Percentiles rank a stretch among this genome's conserved stretches.
Conservation (phyloP, 1,140 invertebrate genomes). For the Drosophila punjabiensis region DNA sequence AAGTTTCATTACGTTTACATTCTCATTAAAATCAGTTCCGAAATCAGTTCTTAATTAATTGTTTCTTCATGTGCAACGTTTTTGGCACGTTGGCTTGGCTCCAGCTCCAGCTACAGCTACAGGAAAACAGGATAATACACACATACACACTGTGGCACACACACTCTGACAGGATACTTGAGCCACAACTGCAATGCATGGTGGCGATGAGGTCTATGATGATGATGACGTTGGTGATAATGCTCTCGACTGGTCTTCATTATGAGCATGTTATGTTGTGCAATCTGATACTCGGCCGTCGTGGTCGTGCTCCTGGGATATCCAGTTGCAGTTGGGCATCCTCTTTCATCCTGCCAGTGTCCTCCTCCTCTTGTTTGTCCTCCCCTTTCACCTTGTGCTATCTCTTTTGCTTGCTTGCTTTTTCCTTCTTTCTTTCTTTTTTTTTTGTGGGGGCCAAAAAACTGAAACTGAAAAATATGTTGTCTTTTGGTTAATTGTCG, state of each 20-base stretch:
- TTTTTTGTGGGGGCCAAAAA: slow-evolving; percentile 21
- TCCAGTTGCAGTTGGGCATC: slow-evolving; percentile 69
- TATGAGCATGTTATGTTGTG: slow-evolving; percentile 62
- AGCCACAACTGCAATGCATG: slow-evolving; percentile 51
- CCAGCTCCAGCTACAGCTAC: slow-evolving; percentile 18
- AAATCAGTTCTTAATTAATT: not conserved
- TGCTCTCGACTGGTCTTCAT: slow-evolving; percentile 44
- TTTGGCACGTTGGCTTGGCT: slow-evolving; percentile 64
- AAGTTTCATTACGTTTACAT: too few species aligned
- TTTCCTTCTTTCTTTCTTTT: not conserved
- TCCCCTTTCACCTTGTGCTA: slow-evolving; percentile 2
- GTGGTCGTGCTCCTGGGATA: slow-evolving; percentile 65
- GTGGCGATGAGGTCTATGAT: slow-evolving; percentile 22
- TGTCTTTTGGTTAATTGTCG: slow-evolving; percentile 61
- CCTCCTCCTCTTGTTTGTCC: not conserved
- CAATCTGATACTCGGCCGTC: slow-evolving; percentile 73
- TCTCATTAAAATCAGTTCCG: too few species aligned
- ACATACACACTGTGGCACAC: slow-evolving; percentile 1
- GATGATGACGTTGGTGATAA: slow-evolving; percentile 50
- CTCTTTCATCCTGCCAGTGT: slow-evolving; percentile 26
- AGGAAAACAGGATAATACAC: slow-evolving; percentile 47
- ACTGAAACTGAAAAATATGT: slow-evolving; percentile 36
- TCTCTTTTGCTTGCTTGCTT: not conserved
- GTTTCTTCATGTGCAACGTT: slow-evolving; percentile 32
- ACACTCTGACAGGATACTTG: slow-evolving; percentile 47